Evolutionary conservation across 2,888 invertebrate genomes (phyloP).

Genomic region (Neelides folsomi): DNA sequence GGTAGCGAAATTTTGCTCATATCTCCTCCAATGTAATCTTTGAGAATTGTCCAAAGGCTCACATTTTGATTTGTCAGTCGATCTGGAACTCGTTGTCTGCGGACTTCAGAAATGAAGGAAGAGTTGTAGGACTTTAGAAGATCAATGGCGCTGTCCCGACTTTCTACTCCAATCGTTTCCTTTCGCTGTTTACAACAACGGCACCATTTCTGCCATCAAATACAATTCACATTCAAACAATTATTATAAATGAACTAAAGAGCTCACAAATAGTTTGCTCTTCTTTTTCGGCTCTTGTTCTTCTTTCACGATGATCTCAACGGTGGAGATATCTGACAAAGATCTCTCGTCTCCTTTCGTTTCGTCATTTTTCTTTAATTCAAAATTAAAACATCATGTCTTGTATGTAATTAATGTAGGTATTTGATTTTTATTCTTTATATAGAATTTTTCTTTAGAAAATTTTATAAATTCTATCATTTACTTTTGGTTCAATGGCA

Average conservation of each 20-base stretch:
- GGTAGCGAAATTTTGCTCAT: conserved; percentile 98
- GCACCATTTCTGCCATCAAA: conserved; percentile 4
- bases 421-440: no score
- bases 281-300: neutral
- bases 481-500: no score
- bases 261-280: neutral
- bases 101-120: neutral
- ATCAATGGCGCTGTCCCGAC: neutral
- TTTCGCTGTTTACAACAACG: conserved; percentile 6
- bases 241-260: neutral
- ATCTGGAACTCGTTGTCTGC: conserved; percentile 72
- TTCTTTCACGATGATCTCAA: no score
- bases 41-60: conserved; percentile 98
- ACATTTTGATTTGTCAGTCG: conserved; percentile 78
- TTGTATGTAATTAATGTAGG: no score
- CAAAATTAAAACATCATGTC: no score
- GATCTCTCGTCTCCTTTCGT: no score
- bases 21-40: conserved; percentile 98
- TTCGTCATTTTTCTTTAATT: no score
- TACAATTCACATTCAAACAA: no score
- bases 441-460: no score
- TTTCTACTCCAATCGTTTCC: neutral
- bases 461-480: no score
- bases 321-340: no score
- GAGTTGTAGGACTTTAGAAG: neutral